Evolutionary conservation across 2,797 vertebrate genomes (phyloP), one percentile per base, ranked within the genome.

Genomic region (Florisuga fusca): DNA sequence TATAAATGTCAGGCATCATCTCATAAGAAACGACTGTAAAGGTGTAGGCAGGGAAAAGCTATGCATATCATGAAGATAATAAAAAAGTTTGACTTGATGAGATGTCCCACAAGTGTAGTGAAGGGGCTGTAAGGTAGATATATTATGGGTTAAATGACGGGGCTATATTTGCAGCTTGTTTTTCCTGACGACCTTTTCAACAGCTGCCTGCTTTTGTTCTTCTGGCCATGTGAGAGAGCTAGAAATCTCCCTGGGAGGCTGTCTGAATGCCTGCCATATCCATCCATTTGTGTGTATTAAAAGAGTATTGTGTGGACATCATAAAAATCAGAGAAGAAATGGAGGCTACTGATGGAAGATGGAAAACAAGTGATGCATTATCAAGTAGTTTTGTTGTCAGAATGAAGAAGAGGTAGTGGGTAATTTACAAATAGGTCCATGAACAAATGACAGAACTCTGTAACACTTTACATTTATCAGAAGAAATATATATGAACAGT

Each of bases 131-230:
- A 91, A 89, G 59, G 36, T 22, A 79, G 31, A 25, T n/a, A 8
- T 74, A 9, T 45, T 79, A 58, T 19, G 85, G 77, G 77, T 94
- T 95, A 94, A 96, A 82, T 1, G 7, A 29, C 73, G 77, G 86
- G 67, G 31, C 48, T 93, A n/a, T 95, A 95, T 95, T 77, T 89
- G 53, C 59, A 84, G 85, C 71, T 88, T 81, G 31, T 91, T 10
- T 96, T 96, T 96, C 79, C 83, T 88, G 66, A 69, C 94, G 95
- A 94, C 94, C 95, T 96, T 96, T 95, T 94, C 93, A 95, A 69
- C 94, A 96, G 94, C 93, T 96, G 94, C 90, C 88, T 94, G 79
- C 85, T 91, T 96, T 96, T 95, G 85, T 96, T 96, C 76, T 94
- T 86, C 69, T 94, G 94, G 91, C 80, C 79, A 36, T 90, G 58